phyloP scores from a whole-genome alignment of 2,113 vertebrate species.

The Axis porcinus region DNA sequence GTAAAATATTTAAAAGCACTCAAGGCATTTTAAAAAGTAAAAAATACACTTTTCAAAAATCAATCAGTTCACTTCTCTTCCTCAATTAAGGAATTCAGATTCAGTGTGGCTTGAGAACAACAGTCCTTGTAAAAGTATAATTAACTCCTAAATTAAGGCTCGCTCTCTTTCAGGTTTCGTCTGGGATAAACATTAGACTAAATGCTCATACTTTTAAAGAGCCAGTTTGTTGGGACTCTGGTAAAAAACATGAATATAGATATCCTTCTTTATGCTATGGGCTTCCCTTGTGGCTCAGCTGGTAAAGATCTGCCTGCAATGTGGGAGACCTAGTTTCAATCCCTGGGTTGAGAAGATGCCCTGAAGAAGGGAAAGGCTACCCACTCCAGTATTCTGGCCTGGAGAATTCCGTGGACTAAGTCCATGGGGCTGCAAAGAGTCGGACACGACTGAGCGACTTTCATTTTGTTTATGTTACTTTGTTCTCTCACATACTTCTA shows the following conservation, averaged over 20 bases:
- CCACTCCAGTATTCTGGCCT: background rate
- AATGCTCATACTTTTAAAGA: background rate
- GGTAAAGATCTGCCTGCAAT: background rate
- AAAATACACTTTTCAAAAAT: background rate
- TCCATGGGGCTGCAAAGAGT: background rate
- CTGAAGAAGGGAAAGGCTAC: background rate
- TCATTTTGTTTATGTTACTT: background rate
- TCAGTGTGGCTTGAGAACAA: background rate
- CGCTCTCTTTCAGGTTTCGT: background rate
- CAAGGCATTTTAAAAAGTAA: background rate
- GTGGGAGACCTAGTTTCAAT: background rate
- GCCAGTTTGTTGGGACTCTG: background rate
- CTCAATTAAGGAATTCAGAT: background rate
- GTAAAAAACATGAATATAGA: background rate
- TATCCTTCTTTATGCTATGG: background rate
- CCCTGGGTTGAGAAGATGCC: background rate
- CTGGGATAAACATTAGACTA: background rate
- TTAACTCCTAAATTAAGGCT: background rate
- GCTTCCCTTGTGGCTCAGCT: background rate
- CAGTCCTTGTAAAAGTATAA: background rate
- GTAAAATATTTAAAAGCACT: background rate
- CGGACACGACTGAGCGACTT: rapidly evolving
- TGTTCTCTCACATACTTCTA: background rate
- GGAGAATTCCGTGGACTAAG: background rate
- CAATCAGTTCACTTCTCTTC: background rate